Evolutionary conservation across 2,113 vertebrate genomes (phyloP).

Genomic region (Anthoscopus minutus): DNA sequence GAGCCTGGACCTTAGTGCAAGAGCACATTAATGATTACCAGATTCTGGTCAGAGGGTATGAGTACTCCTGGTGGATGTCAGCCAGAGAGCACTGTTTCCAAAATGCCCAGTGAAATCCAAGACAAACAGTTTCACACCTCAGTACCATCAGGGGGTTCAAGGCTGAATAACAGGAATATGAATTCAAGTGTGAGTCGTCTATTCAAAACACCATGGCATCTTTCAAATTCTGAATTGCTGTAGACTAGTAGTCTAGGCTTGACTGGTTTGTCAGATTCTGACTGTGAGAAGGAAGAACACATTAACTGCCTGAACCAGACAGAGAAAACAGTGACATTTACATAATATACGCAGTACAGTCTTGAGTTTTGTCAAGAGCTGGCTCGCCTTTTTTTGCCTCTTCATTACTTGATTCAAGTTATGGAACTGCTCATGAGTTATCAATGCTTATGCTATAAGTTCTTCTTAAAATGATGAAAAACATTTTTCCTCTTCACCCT

Average conservation of each 20-base stretch:
- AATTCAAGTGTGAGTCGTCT: background rate
- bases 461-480: background rate
- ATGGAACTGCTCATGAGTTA: background rate
- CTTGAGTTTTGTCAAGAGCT: background rate
- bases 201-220: background rate
- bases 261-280: background rate
- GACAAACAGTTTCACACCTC: slow-evolving; percentile 38
- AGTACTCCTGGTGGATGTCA: slow-evolving; percentile 14
- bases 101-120: slow-evolving; percentile 17
- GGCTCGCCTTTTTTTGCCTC: background rate
- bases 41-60: slow-evolving; percentile 5
- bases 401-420: background rate
- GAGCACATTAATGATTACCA: slow-evolving; percentile 8
- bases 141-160: background rate
- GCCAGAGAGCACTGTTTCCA: background rate
- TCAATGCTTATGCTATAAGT: background rate
- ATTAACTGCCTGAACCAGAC: background rate
- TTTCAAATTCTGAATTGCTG: background rate
- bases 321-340: background rate
- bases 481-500: background rate
- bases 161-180: background rate
- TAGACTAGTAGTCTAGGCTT: background rate
- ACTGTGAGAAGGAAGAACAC: background rate
- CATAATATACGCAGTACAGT: background rate
- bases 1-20: background rate